Conservation (phyloP, 2,888 invertebrate species). For the Melangyna quadrimaculata region DNA sequence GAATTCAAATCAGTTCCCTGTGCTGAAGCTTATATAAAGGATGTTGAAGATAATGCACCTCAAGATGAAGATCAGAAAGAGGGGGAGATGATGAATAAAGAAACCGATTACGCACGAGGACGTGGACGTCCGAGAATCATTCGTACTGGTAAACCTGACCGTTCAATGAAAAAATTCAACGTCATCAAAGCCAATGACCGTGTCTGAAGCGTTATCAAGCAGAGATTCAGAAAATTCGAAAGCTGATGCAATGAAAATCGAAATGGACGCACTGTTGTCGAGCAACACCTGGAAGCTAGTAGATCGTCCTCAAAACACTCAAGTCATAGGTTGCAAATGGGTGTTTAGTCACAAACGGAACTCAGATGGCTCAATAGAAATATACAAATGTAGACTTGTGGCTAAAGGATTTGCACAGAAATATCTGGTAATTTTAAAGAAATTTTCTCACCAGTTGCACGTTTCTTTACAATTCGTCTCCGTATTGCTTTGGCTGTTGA, state of each 20-base stretch:
- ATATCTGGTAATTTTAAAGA: conserved; percentile 14
- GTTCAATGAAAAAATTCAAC: no score
- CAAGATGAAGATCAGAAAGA: no score
- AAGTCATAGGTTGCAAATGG: conserved; percentile 40
- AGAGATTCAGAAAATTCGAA: neutral
- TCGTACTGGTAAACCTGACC: no score
- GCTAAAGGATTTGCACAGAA: conserved; percentile 19
- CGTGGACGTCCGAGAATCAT: no score
- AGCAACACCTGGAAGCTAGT: conserved; percentile 35
- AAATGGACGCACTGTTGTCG: neutral
- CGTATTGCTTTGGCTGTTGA: neutral
- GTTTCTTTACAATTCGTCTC: neutral
- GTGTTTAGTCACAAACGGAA: conserved; percentile 37
- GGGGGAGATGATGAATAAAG: no score
- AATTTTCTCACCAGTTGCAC: neutral
- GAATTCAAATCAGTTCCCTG: no score
- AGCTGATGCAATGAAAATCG: conserved; percentile 9
- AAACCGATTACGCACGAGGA: no score
- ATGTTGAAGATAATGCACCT: neutral
- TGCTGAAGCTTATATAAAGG: neutral
- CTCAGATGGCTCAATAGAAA: neutral
- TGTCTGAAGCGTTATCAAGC: neutral
- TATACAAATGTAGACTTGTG: conserved; percentile 30
- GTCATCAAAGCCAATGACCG: neutral
- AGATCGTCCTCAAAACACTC: conserved; percentile 27